A percentile compares a stretch with the other conserved stretches of the same genome.
These are phyloP conservation scores for Sipha flava DNA, from an alignment of 1,140 invertebrate species.

Conservation along the genomic window DNA sequence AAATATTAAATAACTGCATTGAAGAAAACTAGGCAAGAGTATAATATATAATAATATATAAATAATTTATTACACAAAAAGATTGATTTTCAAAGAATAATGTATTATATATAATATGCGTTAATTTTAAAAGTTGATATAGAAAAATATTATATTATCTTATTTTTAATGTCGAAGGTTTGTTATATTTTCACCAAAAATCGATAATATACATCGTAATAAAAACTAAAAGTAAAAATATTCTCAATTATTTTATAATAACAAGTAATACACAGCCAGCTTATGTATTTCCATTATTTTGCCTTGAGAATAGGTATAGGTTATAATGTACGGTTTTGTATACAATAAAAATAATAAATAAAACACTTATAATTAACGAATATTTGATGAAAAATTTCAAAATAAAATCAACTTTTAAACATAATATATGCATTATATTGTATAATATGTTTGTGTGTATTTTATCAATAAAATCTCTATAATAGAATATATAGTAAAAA, in stretches of 20 bases:
- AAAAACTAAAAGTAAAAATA: neutral
- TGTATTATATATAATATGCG: too few relatives aligned
- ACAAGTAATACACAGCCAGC: neutral
- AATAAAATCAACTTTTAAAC: neutral
- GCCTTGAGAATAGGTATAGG: neutral
- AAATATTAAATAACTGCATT: constrained; percentile 24
- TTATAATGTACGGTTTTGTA: neutral
- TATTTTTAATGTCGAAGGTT: neutral
- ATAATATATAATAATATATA: neutral
- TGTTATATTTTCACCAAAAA: neutral
- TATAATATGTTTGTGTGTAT: neutral
- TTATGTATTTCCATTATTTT: neutral
- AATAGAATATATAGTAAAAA: constrained; percentile 33
- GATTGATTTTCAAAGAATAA: constrained; percentile 12
- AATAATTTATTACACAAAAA: neutral
- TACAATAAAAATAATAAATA: constrained; percentile 10
- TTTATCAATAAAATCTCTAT: constrained; percentile 22
- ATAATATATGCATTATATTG: neutral
- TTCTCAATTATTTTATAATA: neutral
- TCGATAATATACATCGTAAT: neutral
- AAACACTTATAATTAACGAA: neutral
- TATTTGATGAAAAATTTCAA: neutral
- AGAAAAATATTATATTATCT: constrained; percentile 10
- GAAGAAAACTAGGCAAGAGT: constrained; percentile 23
- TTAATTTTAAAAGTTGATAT: neutral